Conservation (phyloP, 2,888 invertebrate genomes). For the Phaonia tiefii region DNA sequence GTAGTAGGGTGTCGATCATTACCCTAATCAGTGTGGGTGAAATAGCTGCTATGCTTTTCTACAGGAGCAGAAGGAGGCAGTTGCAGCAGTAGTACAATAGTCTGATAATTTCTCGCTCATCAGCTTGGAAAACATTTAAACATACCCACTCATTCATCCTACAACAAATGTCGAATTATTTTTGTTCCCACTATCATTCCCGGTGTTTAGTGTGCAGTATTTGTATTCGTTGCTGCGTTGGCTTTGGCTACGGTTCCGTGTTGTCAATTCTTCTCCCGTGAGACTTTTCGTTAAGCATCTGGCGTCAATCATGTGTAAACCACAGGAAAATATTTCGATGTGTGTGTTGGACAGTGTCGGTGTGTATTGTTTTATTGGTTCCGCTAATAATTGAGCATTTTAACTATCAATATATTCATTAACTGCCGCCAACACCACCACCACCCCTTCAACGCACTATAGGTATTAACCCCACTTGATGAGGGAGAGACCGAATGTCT, state of each 20-base stretch:
- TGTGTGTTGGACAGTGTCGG: slow-evolving; percentile 7
- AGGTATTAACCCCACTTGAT: neutral
- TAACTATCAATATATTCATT: slow-evolving; percentile 40
- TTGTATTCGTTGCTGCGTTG: slow-evolving; percentile 30
- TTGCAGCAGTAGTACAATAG: slow-evolving; percentile 4
- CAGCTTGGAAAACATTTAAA: slow-evolving; percentile 33
- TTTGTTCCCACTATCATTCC: slow-evolving; percentile 24
- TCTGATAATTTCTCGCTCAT: slow-evolving; percentile 47
- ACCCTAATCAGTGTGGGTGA: neutral
- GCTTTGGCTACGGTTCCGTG: slow-evolving; percentile 11
- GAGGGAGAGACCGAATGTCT: neutral
- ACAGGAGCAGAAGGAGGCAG: neutral
- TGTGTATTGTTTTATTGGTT: slow-evolving; percentile 41
- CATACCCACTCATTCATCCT: neutral
- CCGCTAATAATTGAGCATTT: slow-evolving; percentile 42
- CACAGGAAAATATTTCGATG: slow-evolving; percentile 53
- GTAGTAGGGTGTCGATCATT: too few species aligned
- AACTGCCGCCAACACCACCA: slow-evolving; percentile 36
- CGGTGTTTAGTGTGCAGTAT: slow-evolving; percentile 30
- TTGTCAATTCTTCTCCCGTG: slow-evolving; percentile 54
- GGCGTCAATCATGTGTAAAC: slow-evolving; percentile 69
- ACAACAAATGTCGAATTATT: neutral
- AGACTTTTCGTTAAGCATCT: slow-evolving; percentile 59
- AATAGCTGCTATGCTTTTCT: neutral
- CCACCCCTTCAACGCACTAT: slow-evolving; percentile 4